Evolutionary conservation across 2,797 vertebrate genomes (phyloP).

Genomic region (Taenioides sp.): DNA sequence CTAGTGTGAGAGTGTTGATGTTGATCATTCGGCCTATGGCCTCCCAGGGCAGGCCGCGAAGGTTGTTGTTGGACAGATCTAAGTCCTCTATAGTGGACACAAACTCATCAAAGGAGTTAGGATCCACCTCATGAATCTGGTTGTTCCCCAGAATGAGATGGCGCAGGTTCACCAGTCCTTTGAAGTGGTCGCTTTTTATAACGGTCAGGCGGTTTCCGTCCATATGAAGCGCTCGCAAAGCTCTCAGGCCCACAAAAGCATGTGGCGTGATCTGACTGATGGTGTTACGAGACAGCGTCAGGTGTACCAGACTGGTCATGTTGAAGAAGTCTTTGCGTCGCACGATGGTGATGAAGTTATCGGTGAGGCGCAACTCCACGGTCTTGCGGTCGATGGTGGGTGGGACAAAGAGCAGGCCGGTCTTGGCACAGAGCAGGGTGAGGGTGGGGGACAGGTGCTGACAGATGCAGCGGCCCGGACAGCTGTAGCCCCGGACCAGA

Average conservation of each 20-base stretch:
- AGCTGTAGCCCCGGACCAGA: slow-evolving; percentile 82
- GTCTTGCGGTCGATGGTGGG: slow-evolving; percentile 91
- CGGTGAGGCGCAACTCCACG: slow-evolving; percentile 91
- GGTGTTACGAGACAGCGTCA: slow-evolving; percentile 93
- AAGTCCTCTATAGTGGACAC: slow-evolving; percentile 91
- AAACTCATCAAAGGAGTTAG: slow-evolving; percentile 87
- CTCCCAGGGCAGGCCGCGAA: slow-evolving; percentile 90
- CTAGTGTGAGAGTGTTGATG: slow-evolving; percentile 90
- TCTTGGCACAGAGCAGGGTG: slow-evolving; percentile 93
- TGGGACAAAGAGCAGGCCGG: slow-evolving; percentile 91
- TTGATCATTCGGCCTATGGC: slow-evolving; percentile 92
- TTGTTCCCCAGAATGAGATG: slow-evolving; percentile 95
- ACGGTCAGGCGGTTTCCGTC: slow-evolving; percentile 90
- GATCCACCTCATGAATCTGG: slow-evolving; percentile 87
- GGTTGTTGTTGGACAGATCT: slow-evolving; percentile 94
- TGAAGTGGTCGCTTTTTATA: slow-evolving; percentile 86
- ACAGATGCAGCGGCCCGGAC: slow-evolving; percentile 93
- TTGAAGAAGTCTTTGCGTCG: slow-evolving; percentile 91
- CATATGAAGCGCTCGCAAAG: slow-evolving; percentile 90
- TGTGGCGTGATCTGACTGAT: slow-evolving; percentile 89
- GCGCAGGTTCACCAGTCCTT: slow-evolving; percentile 87
- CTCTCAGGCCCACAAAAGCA: slow-evolving; percentile 86
- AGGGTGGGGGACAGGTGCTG: slow-evolving; percentile 92
- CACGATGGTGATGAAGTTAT: slow-evolving; percentile 94
- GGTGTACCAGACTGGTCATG: slow-evolving; percentile 95